phyloP scores from a whole-genome alignment of 2,797 vertebrate genomes.

The Acridotheres tristis region DNA sequence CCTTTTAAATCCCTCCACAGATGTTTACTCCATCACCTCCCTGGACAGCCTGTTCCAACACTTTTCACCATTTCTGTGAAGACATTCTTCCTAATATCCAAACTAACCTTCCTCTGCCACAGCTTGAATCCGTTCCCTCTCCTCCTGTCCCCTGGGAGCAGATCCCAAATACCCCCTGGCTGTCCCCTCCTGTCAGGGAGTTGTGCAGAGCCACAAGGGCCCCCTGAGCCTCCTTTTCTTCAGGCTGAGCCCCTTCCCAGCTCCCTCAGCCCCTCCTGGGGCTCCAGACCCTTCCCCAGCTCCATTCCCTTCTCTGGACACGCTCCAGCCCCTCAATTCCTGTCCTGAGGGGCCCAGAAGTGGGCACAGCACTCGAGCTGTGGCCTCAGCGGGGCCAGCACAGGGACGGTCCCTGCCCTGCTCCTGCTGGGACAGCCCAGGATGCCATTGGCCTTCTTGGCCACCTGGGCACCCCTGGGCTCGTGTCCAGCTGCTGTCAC shows the following conservation, averaged over 20 bases:
- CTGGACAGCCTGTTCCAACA: not conserved
- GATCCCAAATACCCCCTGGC: accelerated
- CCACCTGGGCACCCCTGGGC: not conserved
- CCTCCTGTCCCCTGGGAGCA: not conserved
- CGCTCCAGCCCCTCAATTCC: no score
- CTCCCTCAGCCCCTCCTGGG: no score
- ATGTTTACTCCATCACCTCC: not conserved
- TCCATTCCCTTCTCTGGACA: accelerated
- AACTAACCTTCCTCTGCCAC: not conserved
- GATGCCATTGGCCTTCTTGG: no score
- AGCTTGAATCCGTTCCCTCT: not conserved
- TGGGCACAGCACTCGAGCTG: not conserved
- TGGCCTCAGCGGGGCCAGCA: not conserved
- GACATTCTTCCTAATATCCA: not conserved
- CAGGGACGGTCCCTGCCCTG: not conserved
- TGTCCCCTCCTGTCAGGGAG: not conserved
- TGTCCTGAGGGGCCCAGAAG: no score
- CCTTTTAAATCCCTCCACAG: not conserved
- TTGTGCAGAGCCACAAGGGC: not conserved
- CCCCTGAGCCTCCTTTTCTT: not conserved
- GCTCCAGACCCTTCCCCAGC: no score
- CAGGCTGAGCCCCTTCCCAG: not conserved
- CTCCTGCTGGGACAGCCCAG: not conserved
- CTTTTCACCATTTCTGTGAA: not conserved
- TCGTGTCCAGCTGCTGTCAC: not conserved